Evolutionary conservation across 2,888 invertebrate species (phyloP).

Genomic region (Dorcus parallelipipedus): DNA sequence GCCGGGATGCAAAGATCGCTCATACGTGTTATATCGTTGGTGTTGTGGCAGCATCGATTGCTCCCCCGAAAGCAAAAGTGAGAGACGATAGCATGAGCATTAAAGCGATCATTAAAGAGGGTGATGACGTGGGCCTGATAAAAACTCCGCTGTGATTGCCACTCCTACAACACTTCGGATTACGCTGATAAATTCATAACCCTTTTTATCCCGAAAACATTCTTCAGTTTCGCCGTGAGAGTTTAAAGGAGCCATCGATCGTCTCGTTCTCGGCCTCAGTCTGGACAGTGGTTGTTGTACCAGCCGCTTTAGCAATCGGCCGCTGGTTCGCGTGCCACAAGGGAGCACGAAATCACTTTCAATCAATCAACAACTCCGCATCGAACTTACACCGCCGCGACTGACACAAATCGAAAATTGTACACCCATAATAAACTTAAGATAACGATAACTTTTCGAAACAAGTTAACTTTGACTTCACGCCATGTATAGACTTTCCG

Average conservation of each 20-base stretch:
- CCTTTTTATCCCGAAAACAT: background rate
- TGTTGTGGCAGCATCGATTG: conserved; percentile 30
- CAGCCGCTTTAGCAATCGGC: conserved; percentile 10
- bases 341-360: conserved; percentile 34
- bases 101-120: conserved; percentile 33
- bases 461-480: background rate
- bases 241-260: background rate
- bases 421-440: background rate
- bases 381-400: background rate
- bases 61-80: conserved; percentile 30
- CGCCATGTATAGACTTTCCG: no score
- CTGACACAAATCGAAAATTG: background rate
- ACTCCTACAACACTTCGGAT: conserved; percentile 27
- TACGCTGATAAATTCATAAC: conserved; percentile 28
- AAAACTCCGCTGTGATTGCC: conserved; percentile 35
- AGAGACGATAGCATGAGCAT: conserved; percentile 33
- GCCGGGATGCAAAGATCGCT: conserved; percentile 38
- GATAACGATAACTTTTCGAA: background rate
- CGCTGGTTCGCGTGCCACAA: conserved; percentile 11
- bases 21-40: conserved; percentile 30
- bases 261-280: conserved; percentile 22
- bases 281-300: conserved; percentile 22
- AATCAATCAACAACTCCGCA: conserved; percentile 30
- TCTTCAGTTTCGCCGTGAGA: background rate
- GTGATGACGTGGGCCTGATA: conserved; percentile 29